Percentiles rank a stretch among this genome's conserved stretches.
Evolutionary conservation across 2,113 vertebrate genomes (phyloP).

Genomic region (Paracanthobrama guichenoti): DNA sequence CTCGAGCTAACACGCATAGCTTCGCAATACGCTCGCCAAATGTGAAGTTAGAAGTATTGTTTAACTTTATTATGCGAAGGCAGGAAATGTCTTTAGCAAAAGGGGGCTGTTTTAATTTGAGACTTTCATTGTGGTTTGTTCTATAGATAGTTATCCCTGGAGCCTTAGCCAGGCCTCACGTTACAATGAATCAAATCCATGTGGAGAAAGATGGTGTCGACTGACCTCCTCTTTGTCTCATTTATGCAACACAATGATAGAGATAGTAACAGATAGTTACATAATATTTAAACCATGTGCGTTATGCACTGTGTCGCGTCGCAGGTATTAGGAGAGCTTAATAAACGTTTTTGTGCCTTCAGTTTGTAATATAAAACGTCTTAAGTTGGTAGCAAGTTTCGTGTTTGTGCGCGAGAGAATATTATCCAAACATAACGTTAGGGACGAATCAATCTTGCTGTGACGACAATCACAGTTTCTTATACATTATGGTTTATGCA

Average conservation of each 20-base stretch:
- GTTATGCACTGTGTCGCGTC: not conserved
- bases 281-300: not conserved
- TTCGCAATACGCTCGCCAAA: not conserved
- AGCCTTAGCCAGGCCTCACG: not conserved
- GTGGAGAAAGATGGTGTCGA: constrained; percentile 45
- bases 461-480: not conserved
- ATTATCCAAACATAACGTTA: not conserved
- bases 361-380: not conserved
- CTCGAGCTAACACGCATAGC: constrained; percentile 30
- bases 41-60: not conserved
- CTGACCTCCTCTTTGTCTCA: constrained; percentile 44
- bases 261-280: constrained; percentile 25
- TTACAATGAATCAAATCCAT: constrained; percentile 41
- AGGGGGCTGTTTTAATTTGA: not conserved
- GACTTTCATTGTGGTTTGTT: not conserved
- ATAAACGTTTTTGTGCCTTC: not conserved
- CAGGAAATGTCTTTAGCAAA: not conserved
- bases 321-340: not conserved
- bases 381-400: not conserved
- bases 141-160: not conserved
- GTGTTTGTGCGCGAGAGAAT: not conserved
- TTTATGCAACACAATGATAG: constrained; percentile 39
- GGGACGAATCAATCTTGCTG: not conserved
- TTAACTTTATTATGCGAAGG: not conserved
- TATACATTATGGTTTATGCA: not conserved